Evolutionary conservation across 2,888 invertebrate species (phyloP).

Genomic region (Dasypolia templi): DNA sequence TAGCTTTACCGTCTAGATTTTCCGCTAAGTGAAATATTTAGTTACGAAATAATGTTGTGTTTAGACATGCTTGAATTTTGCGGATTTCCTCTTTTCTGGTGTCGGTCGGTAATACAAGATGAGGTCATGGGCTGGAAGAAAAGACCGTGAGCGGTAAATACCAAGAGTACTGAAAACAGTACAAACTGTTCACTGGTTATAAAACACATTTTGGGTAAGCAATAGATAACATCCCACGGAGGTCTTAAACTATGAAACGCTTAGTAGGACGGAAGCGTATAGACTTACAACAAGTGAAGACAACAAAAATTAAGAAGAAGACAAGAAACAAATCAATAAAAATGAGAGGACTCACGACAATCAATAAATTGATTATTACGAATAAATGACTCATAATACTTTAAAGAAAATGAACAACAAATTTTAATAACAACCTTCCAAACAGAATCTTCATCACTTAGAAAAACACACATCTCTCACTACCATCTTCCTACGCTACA

Average conservation of each 20-base stretch:
- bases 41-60: conserved; percentile 17
- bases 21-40: conserved; percentile 10
- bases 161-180: neutral
- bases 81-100: neutral
- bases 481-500: conserved; percentile 35
- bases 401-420: neutral
- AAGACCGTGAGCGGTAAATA: no score
- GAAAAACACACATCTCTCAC: conserved; percentile 5
- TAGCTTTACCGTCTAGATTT: conserved; percentile 34
- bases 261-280: neutral
- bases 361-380: no score
- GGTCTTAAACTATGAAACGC: neutral
- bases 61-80: neutral
- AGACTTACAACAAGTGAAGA: neutral
- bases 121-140: neutral
- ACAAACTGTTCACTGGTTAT: neutral
- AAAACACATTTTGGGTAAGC: neutral
- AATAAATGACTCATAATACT: neutral
- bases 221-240: neutral
- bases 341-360: neutral
- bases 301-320: neutral
- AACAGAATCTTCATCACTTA: neutral
- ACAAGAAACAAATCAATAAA: neutral
- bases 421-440: neutral
- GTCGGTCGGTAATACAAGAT: neutral